A percentile compares a stretch with the other conserved stretches of the same genome.
Conservation (phyloP, 2,888 invertebrate genomes). For the Caenorhabditis sp. region DNA sequence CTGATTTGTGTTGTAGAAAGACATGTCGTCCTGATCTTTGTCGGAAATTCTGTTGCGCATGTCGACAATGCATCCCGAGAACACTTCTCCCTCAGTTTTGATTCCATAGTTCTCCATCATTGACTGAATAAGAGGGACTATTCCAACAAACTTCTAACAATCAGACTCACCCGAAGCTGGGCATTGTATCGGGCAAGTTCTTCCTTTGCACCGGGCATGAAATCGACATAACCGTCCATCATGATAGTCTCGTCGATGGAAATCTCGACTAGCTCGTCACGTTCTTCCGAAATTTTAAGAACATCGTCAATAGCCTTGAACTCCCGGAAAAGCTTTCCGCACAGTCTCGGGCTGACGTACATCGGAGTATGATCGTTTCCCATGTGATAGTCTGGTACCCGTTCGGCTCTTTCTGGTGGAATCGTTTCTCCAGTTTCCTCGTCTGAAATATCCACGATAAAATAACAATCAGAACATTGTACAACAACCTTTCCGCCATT, state of each 20-base stretch:
- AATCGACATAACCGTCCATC: constrained; percentile 57
- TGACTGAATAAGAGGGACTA: too few relatives aligned
- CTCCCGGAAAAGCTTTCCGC: constrained; percentile 81
- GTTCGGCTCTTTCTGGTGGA: constrained; percentile 68
- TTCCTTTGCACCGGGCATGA: constrained; percentile 36
- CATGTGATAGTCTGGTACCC: constrained; percentile 68
- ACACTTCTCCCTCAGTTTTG: constrained; percentile 79
- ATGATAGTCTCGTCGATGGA: constrained; percentile 54
- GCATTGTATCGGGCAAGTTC: constrained; percentile 67
- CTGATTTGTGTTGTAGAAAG: constrained; percentile 78
- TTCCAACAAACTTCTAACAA: too few relatives aligned
- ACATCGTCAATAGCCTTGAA: constrained; percentile 75
- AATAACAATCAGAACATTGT: too few relatives aligned
- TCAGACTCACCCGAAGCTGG: constrained; percentile 54
- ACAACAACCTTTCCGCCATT: constrained; percentile 59
- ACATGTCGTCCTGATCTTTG: constrained; percentile 82
- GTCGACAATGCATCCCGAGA: constrained; percentile 78
- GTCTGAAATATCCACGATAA: too few relatives aligned
- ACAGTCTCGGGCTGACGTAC: constrained; percentile 65
- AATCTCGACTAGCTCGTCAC: constrained; percentile 66
- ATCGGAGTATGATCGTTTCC: constrained; percentile 65
- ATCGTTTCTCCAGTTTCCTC: constrained; percentile 56
- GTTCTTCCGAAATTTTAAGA: constrained; percentile 71
- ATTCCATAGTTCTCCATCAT: constrained; percentile 80
- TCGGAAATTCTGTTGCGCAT: constrained; percentile 81